phyloP scores from a whole-genome alignment of 2,113 vertebrate genomes.

The Megalops atlanticus region DNA sequence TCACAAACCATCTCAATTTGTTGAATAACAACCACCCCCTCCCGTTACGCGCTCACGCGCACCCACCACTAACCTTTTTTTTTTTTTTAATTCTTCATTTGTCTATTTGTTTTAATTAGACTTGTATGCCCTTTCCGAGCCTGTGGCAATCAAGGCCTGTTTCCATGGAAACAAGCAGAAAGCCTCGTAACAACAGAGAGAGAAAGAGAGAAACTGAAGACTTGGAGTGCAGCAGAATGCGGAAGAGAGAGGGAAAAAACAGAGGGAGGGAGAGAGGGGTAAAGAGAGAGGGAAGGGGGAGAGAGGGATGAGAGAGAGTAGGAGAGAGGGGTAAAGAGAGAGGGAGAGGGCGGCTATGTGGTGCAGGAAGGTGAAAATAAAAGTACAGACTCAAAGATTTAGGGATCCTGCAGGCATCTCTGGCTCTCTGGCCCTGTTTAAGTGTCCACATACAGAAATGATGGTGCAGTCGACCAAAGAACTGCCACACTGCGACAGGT shows the following conservation, averaged over 20 bases:
- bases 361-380: not conserved
- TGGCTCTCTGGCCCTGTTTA: not conserved
- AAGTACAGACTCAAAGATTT: not conserved
- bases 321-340: not conserved
- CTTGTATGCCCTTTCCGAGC: slow-evolving; percentile 43
- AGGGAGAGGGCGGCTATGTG: not conserved
- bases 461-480: too few relatives aligned
- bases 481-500: too few relatives aligned
- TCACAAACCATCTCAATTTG: slow-evolving; percentile 16
- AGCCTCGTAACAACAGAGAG: slow-evolving; percentile 45
- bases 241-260: not conserved
- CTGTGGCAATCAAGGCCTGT: slow-evolving; percentile 60
- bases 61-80: not conserved
- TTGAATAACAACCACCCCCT: slow-evolving; percentile 11
- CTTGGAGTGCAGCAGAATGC: not conserved
- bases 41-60: not conserved
- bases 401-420: not conserved
- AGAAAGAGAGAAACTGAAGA: not conserved
- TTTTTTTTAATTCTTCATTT: slow-evolving; percentile 17
- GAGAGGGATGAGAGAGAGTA: too few relatives aligned
- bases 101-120: slow-evolving; percentile 48
- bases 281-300: not conserved
- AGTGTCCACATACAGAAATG: not conserved
- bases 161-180: slow-evolving; percentile 66
- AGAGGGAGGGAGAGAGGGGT: not conserved